These are phyloP conservation scores for Motacilla tschutschensis DNA, from an alignment of 2,113 vertebrate species.

Conservation along the genomic window DNA sequence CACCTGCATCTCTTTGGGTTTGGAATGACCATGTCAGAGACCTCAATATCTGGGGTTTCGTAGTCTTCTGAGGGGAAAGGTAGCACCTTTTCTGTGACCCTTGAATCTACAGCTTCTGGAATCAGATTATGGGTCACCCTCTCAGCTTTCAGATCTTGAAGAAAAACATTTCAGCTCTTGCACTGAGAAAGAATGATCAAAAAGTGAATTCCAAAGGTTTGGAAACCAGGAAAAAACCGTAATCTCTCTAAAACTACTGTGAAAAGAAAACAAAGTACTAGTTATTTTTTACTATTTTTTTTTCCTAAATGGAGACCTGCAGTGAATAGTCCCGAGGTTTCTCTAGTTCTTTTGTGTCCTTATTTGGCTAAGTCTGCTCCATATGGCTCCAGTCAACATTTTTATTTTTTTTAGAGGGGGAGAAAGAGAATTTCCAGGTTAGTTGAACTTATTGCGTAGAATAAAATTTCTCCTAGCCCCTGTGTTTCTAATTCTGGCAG, in stretches of 20 bases:
- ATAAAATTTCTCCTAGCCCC: constrained; percentile 36
- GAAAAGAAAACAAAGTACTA: not conserved
- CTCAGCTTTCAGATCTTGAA: not conserved
- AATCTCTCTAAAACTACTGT: not conserved
- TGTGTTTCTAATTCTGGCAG: constrained; percentile 51
- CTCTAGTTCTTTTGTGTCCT: not conserved
- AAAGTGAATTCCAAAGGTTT: not conserved
- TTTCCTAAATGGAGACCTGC: not conserved
- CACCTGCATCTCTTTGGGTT: not conserved
- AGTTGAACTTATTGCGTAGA: constrained; percentile 27
- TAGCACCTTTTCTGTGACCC: not conserved
- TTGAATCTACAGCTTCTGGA: not conserved
- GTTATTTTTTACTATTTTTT: not conserved
- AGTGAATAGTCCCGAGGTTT: not conserved
- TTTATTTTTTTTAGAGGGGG: not conserved
- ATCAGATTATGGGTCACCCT: not conserved
- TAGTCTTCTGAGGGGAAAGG: not conserved
- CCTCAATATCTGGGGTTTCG: not conserved
- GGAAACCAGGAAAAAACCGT: not conserved
- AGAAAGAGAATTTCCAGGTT: constrained; percentile 19
- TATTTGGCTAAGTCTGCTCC: not conserved
- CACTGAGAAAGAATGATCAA: not conserved
- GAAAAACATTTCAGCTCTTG: not conserved
- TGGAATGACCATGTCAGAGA: accelerated
- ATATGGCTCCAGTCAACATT: not conserved